Conservation (phyloP, 2,113 vertebrate genomes). For the Hippoglossus stenolepis region DNA sequence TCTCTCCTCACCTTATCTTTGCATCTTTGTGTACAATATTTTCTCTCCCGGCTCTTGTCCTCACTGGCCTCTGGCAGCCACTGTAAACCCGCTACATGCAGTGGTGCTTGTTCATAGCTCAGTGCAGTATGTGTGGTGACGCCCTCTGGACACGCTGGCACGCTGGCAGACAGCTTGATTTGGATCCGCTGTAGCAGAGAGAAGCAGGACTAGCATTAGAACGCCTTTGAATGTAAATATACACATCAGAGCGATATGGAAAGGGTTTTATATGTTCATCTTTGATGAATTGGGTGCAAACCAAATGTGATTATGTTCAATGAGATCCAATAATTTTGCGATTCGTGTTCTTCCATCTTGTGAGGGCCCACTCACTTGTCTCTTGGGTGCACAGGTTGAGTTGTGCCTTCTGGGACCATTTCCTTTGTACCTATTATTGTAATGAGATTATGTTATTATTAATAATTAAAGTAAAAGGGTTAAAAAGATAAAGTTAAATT, state of each 20-base stretch:
- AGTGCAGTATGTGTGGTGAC: slow-evolving; percentile 62
- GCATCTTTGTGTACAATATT: slow-evolving; percentile 51
- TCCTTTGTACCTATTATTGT: neutral
- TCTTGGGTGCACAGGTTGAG: neutral
- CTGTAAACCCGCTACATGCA: slow-evolving; percentile 54
- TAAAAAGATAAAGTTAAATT: too few species aligned
- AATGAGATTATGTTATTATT: neutral
- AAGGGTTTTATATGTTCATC: slow-evolving; percentile 17
- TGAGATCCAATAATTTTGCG: neutral
- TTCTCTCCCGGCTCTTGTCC: slow-evolving; percentile 10
- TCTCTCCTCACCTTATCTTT: slow-evolving; percentile 35
- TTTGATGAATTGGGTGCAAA: slow-evolving; percentile 1
- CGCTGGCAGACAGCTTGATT: slow-evolving; percentile 61
- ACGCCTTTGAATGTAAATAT: slow-evolving; percentile 21
- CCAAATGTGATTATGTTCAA: slow-evolving; percentile 1
- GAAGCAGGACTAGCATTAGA: slow-evolving; percentile 25
- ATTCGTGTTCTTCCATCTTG: neutral
- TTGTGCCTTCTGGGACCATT: neutral
- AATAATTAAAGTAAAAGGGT: neutral
- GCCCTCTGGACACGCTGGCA: slow-evolving; percentile 72
- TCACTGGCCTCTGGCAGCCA: slow-evolving; percentile 67
- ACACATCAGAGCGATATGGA: slow-evolving; percentile 25
- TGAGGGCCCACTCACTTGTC: neutral
- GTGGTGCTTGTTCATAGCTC: slow-evolving; percentile 55
- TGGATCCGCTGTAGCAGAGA: slow-evolving; percentile 47